Base-by-base conservation (phyloP, 2,888 invertebrate species). In the Pseudoips prasinana region DNA sequence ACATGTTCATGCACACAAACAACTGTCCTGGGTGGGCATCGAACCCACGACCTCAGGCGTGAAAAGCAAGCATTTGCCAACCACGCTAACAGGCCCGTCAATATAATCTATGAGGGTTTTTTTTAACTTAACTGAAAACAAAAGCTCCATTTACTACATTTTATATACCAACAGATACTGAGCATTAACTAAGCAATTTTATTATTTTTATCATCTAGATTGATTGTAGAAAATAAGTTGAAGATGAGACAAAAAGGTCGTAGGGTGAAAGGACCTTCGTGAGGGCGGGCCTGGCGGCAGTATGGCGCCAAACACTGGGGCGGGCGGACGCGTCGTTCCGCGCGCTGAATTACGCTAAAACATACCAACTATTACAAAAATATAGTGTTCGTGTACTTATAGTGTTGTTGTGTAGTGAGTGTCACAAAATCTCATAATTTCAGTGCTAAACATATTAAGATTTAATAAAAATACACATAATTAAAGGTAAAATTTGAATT, bases 231-330 rank as follows among this genome's bases (percentile, higher is more conserved):
- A 36, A 41, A 46, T 43, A 57, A 39, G 19, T 45, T 25, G 26
- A 14, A 7, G 27, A 32, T 39, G 31, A 52, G 39, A 52, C 43
- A 46, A 39, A n/a, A 57, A 55, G 49, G 54, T 53, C 53, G 36
- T 39, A 7, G 33, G 36, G 32, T 43, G 28, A 43, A 56, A 57
- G 58, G 49, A 44, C 58, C 49, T 53, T 49, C 44, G 25, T 41
- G 41, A 33, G 49, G 31, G 43, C 42, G 47, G 41, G 38, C 39
- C 47, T 49, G n/a, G 42, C 67, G 72, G 52, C 75, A 75, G 75
- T 75, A 31, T 47, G 70, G 48, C 73, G 74, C 71, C 67, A 59
- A 48, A 40, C 57, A 36, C 45, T 44, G 47, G 29, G 31, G 32
- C 31, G 41, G 41, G 33, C 39, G 30, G 56, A 43, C 64, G 67